Evolutionary conservation across 92 coral and sea anemone species (phyloP), one percentile per base, ranked within the genome.

Genomic region (Micromussa lordhowensis): DNA sequence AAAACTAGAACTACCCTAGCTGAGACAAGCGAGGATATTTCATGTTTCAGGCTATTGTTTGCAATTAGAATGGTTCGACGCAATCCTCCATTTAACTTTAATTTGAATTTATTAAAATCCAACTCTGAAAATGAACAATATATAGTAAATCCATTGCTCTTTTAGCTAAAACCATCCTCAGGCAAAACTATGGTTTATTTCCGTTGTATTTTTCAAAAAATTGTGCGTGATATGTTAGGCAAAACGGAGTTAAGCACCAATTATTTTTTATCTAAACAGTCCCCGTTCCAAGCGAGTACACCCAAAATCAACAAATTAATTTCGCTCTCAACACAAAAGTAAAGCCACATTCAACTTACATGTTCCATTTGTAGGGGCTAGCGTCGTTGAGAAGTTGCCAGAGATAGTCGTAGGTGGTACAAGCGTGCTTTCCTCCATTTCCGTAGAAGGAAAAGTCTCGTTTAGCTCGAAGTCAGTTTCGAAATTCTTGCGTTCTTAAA

Each of bases 361-460:
- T 31, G 87, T 83, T 54, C 87, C 87, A 31, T 83, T 83, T 30
- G 87, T 83, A 7, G 87, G 87, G n/a, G 87, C 22, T 18, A 48
- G n/a, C 24, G 87, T 83, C 34, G 87, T 83, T 22, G 87, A 53
- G 71, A 83, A 53, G 69, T 83, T 83, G 9, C 79, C 87, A 14
- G 51, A 64, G 3, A 66, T 4, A 3, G 19, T 83, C 31, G 87
- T 70, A 4, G 79, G 40, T 30, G 68, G 0, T 15, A 69, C 21
- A 71, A 73, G 19, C 16, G 78, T 44, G 4, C 68, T 82, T 69
- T 75, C 4, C 21, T 30, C 86, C 79, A 70, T 83, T 40, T 26
- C 40, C 22, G 54, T 36, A 31, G 77, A 79, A 55, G 82, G 30
- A 31, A 15, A 4, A 66, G 26, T 28, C 48, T 8, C 26, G 53